Conservation (phyloP, 2,113 vertebrate genomes). For the Pyrgilauda ruficollis region DNA sequence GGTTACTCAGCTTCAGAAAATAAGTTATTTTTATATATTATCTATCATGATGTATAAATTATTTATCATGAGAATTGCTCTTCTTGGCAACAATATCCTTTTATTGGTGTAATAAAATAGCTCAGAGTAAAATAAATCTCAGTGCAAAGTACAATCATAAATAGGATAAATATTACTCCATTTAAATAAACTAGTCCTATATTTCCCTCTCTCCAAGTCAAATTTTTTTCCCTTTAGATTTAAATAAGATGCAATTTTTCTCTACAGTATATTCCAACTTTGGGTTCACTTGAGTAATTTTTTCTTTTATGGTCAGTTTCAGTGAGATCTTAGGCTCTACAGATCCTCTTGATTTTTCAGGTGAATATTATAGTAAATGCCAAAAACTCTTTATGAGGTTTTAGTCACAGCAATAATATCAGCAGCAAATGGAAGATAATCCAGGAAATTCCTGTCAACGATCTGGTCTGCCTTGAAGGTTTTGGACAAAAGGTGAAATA, state of each 20-base stretch:
- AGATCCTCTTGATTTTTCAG: not conserved
- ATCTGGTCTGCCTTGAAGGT: not conserved
- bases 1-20: not conserved
- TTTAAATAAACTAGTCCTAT: not conserved
- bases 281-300: not conserved
- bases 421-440: not conserved
- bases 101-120: not conserved
- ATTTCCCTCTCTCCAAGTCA: not conserved
- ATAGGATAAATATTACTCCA: not conserved
- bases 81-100: not conserved
- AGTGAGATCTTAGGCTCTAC: not conserved
- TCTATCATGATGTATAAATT: not conserved
- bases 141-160: not conserved
- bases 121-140: not conserved
- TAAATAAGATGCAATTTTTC: not conserved
- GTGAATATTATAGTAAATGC: not conserved
- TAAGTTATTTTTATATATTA: not conserved
- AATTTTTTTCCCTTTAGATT: not conserved
- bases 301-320: not conserved
- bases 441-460: not conserved
- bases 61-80: not conserved
- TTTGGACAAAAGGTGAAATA: not conserved
- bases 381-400: not conserved
- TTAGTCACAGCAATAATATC: not conserved
- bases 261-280: not conserved